Evolutionary conservation across 2,888 invertebrate species (phyloP), one percentile per base, ranked within the genome.

Genomic region (Nymphalis polychloros): DNA sequence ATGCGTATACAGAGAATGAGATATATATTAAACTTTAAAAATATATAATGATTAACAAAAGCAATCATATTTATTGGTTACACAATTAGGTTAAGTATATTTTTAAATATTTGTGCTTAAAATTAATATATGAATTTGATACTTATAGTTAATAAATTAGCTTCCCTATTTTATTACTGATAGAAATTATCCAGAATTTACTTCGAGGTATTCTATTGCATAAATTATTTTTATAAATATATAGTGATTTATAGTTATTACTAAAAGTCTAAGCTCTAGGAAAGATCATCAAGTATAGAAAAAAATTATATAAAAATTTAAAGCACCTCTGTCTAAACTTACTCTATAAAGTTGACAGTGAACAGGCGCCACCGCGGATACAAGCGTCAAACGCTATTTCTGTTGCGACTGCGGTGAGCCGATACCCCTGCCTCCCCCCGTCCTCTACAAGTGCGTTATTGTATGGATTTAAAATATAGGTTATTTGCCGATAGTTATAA

Each of bases 341-440:
- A 74, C 81, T 81, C 91, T 91, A 77, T 82, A 78, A 78, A 89
- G 92, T 90, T 92, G 92, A 92, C 92, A 92, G 86, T 89, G 90
- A 92, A 89, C 91, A 92, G 92, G 92, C 92, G 92, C 92, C 92
- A 90, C 88, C 89, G 80, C 88, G 88, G 89, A 89, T 90, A 87
- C 90, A 88, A 91, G 83, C 91, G 91, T 91, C 91, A 89, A 90
- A 81, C 82, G 85, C 90, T 92, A 91, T 92, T 92, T 91, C 90
- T 87, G 90, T 87, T 85, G 85, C 87, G 86, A 87, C 85, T 83
- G 87, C 83, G 87, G 86, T 81, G 82, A 70, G 73, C 81, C 79
- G 78, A 76, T 75, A 71, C 77, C 72, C 67, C 77, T 73, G 72
- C 70, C 71, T 57, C 65, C 67, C 60, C 63, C 70, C 66, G 60